A percentile compares a stretch with the other conserved stretches of the same genome.
Evolutionary conservation across 2,888 invertebrate genomes (phyloP).

Genomic region (Neoitamus cyanurus): DNA sequence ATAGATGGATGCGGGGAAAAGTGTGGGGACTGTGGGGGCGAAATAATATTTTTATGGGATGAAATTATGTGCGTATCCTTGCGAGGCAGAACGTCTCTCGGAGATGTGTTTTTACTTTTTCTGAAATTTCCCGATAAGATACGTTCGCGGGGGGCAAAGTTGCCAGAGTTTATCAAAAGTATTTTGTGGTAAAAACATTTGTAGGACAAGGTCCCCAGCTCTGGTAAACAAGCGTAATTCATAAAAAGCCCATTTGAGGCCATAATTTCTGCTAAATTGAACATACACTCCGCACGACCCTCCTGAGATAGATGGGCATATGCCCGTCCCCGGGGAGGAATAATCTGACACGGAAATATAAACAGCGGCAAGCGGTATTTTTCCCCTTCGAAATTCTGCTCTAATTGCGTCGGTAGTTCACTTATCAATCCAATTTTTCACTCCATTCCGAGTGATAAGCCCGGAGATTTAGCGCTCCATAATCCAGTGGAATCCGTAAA

Average conservation of each 20-base stretch:
- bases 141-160: background rate
- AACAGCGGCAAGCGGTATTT: background rate
- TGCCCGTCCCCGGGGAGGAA: background rate
- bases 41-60: constrained; percentile 18
- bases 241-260: background rate
- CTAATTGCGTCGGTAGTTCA: background rate
- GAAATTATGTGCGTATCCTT: background rate
- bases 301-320: background rate
- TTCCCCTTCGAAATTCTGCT: background rate
- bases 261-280: background rate
- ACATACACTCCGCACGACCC: background rate
- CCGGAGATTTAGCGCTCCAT: background rate
- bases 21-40: background rate
- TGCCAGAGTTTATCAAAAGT: background rate
- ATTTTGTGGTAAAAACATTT: background rate
- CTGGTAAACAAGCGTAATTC: background rate
- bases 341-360: background rate
- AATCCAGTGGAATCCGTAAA: background rate
- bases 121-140: background rate
- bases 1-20: background rate
- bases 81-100: background rate
- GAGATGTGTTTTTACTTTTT: background rate
- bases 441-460: background rate
- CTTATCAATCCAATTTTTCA: background rate
- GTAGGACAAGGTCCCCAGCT: background rate